These are phyloP conservation scores for Norana najaformis DNA, from an alignment of 2,888 invertebrate species.

Conservation along the genomic window DNA sequence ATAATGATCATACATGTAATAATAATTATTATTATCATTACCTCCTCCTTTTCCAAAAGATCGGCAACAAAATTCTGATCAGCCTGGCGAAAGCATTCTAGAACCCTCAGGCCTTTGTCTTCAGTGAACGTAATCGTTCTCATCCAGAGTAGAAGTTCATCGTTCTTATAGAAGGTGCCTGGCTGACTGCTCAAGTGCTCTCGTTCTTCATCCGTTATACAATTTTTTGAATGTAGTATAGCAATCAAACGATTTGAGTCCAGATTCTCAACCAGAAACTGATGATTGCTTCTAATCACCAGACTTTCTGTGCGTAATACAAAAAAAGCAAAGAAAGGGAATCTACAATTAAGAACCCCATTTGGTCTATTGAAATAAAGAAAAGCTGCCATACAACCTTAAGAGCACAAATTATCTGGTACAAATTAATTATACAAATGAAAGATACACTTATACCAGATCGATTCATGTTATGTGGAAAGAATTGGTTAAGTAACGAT, in stretches of 20 bases:
- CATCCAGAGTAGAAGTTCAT: background rate
- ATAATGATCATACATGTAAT: too few relatives aligned
- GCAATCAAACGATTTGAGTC: background rate
- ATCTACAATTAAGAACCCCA: too few relatives aligned
- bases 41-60: conserved; percentile 7
- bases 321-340: background rate
- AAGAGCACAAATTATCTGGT: too few relatives aligned
- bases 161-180: background rate
- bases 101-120: background rate
- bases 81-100: background rate
- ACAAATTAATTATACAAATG: too few relatives aligned
- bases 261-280: background rate
- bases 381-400: too few relatives aligned
- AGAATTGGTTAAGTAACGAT: too few relatives aligned
- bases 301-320: background rate
- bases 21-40: background rate
- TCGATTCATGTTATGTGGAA: too few relatives aligned
- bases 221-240: background rate
- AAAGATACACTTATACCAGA: too few relatives aligned
- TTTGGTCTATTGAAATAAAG: too few relatives aligned
- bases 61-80: background rate
- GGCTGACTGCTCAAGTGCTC: background rate
- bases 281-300: background rate
- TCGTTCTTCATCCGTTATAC: conserved; percentile 1
- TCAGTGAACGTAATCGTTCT: background rate